phyloP scores from a whole-genome alignment of 1,140 invertebrate genomes.

The Bombus haemorrhoidalis region DNA sequence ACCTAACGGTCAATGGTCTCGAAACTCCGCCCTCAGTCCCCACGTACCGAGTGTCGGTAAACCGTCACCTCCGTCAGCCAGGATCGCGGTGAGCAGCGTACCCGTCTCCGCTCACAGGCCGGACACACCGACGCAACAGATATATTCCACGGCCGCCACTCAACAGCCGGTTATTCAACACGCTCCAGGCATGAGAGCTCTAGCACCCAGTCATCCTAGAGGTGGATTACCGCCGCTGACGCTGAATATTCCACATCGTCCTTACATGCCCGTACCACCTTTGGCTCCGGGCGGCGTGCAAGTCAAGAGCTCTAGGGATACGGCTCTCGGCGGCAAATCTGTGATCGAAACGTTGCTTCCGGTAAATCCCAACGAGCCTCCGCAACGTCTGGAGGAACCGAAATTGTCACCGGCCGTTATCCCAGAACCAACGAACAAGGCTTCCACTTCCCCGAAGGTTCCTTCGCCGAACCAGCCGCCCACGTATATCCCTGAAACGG shows the following conservation, averaged over 20 bases:
- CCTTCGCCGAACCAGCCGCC: conserved; percentile 81
- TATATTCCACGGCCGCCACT: conserved; percentile 78
- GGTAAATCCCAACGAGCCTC: conserved; percentile 71
- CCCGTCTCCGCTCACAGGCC: conserved; percentile 74
- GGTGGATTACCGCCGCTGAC: conserved; percentile 79
- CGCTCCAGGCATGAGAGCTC: conserved; percentile 78
- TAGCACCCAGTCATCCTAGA: conserved; percentile 76
- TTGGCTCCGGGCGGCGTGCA: conserved; percentile 67
- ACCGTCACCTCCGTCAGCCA: conserved; percentile 63
- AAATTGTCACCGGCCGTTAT: conserved; percentile 78
- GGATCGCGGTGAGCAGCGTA: conserved; percentile 74
- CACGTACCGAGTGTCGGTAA: conserved; percentile 60
- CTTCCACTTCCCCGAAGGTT: conserved; percentile 80
- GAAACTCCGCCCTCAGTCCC: conserved; percentile 64
- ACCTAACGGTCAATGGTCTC: conserved; percentile 79
- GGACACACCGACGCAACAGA: conserved; percentile 72
- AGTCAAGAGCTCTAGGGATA: conserved; percentile 71
- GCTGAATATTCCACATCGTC: conserved; percentile 78
- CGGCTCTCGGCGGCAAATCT: conserved; percentile 68
- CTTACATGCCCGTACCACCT: conserved; percentile 78
- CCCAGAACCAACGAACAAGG: conserved; percentile 77
- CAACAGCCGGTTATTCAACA: conserved; percentile 81
- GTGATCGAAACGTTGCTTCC: conserved; percentile 79
- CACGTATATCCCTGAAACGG: conserved; percentile 80
- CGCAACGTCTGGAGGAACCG: conserved; percentile 74